These are phyloP conservation scores for Saccostrea cuccullata DNA, from an alignment of 1,140 invertebrate genomes.

Conservation along the genomic window DNA sequence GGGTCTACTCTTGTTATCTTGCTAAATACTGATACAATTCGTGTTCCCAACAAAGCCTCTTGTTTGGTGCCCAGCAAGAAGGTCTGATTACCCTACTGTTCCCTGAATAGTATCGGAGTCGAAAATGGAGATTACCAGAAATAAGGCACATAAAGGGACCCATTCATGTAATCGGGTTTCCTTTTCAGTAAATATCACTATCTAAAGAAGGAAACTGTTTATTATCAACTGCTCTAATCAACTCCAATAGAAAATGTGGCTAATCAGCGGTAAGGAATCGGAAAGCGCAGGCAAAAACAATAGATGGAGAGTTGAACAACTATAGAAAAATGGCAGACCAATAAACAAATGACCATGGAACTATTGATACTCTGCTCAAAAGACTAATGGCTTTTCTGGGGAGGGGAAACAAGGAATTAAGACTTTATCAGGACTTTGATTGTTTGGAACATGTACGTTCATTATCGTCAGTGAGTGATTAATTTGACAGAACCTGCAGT, in stretches of 20 bases:
- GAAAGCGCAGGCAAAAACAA: not conserved
- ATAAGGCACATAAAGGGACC: not conserved
- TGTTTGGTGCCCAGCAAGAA: constrained; percentile 2
- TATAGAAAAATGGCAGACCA: not conserved
- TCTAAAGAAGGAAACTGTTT: constrained; percentile 8
- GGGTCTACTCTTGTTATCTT: not conserved
- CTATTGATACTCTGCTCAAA: not conserved
- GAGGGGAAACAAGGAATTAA: not conserved
- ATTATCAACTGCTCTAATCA: constrained; percentile 11
- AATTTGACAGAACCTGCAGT: not conserved
- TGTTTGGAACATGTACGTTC: not conserved
- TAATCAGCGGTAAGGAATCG: not conserved
- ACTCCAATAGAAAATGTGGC: not conserved
- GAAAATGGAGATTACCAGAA: not conserved
- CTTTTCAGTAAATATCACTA: constrained; percentile 1
- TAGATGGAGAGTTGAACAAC: not conserved
- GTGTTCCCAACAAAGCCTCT: not conserved
- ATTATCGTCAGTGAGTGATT: not conserved
- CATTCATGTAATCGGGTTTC: constrained; percentile 17
- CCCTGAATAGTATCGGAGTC: constrained; percentile 19
- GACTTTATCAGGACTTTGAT: not conserved
- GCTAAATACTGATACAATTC: not conserved
- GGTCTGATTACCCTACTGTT: not conserved
- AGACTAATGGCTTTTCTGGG: not conserved
- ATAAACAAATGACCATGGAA: not conserved